phyloP scores from a whole-genome alignment of 2,888 invertebrate genomes.

The Cenopis cana region DNA sequence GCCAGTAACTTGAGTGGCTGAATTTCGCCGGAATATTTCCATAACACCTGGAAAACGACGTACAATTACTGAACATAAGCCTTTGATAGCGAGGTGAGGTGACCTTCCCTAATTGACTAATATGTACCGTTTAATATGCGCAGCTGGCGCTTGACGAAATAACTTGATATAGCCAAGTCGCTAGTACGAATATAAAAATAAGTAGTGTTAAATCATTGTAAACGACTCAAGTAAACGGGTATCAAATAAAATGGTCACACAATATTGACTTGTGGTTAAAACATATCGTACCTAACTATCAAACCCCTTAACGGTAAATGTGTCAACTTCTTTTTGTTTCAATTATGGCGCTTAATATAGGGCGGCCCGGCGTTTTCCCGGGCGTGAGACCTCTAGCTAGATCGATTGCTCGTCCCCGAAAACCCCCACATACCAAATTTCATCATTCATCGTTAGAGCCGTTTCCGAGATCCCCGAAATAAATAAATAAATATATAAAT shows the following conservation, averaged over 20 bases:
- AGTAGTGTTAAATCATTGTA: not conserved
- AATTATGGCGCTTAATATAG: no score
- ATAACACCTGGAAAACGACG: conserved; percentile 87
- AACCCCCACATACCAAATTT: no score
- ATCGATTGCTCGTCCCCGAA: no score
- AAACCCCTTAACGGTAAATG: no score
- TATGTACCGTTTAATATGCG: conserved; percentile 38
- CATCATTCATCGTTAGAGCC: no score
- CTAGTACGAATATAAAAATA: conserved; percentile 17
- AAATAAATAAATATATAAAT: no score
- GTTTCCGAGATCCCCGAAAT: no score
- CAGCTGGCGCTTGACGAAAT: conserved; percentile 24
- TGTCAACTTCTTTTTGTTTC: no score
- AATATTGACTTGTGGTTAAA: not conserved
- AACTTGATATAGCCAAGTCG: conserved; percentile 29
- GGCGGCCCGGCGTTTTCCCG: no score
- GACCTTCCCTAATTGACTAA: conserved; percentile 32
- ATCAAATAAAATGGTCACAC: not conserved
- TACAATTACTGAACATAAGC: not conserved
- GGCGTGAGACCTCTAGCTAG: no score
- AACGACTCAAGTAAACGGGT: not conserved
- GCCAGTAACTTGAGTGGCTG: conserved; percentile 93
- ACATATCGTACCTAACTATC: not conserved
- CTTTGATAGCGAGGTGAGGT: conserved; percentile 10
- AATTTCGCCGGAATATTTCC: conserved; percentile 93